A percentile compares a stretch with the other conserved stretches of the same genome.
Evolutionary conservation across 1,140 invertebrate genomes (phyloP).

Genomic region (Scaptomyza hsui): DNA sequence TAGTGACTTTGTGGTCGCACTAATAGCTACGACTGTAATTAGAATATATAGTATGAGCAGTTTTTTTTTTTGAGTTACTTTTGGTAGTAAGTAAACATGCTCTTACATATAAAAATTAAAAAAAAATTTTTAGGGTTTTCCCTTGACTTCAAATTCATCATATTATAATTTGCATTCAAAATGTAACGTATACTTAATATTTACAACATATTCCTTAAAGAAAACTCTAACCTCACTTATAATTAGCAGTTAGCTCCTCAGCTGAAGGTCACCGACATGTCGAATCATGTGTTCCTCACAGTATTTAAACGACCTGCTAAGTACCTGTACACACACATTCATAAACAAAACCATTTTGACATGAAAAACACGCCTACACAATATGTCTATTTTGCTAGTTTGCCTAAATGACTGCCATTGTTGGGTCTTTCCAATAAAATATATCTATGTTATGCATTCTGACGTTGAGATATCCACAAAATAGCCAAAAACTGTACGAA

Average conservation of each 20-base stretch:
- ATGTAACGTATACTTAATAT: not conserved
- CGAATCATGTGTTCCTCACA: not conserved
- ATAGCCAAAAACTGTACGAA: conserved; percentile 58
- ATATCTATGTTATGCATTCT: conserved; percentile 67
- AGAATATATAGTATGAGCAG: not conserved
- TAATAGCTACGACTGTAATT: conserved; percentile 19
- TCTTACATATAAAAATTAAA: no score
- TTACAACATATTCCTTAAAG: not conserved
- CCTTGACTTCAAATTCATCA: no score
- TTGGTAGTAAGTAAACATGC: no score
- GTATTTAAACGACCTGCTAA: not conserved
- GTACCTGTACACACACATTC: not conserved
- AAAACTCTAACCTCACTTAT: not conserved
- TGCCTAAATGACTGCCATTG: conserved; percentile 25
- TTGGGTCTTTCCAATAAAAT: conserved; percentile 51
- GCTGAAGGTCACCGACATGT: conserved; percentile 6
- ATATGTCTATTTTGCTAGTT: not conserved
- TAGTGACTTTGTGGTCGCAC: conserved; percentile 25
- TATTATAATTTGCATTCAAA: no score
- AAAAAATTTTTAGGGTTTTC: no score
- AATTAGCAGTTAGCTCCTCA: no score
- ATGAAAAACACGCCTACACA: not conserved
- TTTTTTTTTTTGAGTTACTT: not conserved
- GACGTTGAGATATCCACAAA: conserved; percentile 66
- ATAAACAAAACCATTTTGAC: not conserved